Evolutionary conservation across 2,113 vertebrate genomes (phyloP).

Genomic region (Engraulis encrasicolus): DNA sequence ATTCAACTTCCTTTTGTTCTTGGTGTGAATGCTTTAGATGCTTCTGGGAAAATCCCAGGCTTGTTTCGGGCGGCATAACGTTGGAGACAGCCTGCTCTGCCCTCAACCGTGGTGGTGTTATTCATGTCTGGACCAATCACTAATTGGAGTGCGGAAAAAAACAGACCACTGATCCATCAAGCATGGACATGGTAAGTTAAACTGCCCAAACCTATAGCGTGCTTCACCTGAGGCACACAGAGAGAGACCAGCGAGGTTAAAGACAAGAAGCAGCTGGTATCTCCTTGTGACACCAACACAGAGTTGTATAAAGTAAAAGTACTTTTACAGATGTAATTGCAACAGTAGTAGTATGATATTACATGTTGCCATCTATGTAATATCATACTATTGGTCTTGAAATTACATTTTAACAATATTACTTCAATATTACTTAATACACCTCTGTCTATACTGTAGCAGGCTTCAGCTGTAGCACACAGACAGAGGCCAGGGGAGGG

Average conservation of each 20-base stretch:
- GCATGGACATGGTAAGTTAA: neutral
- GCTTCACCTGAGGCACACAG: neutral
- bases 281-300: neutral
- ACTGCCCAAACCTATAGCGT: neutral
- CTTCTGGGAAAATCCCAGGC: neutral
- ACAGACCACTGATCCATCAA: neutral
- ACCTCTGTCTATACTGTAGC: too few relatives aligned
- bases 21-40: neutral
- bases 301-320: too few relatives aligned
- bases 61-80: neutral
- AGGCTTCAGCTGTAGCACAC: neutral
- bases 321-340: too few relatives aligned
- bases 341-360: too few relatives aligned
- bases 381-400: too few relatives aligned
- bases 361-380: too few relatives aligned
- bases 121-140: neutral
- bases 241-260: neutral
- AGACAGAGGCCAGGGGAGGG: neutral
- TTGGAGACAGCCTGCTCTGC: too few relatives aligned
- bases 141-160: neutral
- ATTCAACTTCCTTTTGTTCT: neutral
- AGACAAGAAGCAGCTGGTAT: neutral
- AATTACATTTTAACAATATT: too few relatives aligned
- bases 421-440: too few relatives aligned
- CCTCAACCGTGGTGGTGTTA: neutral